Percentiles rank a stretch among this genome's conserved stretches.
phyloP scores from a whole-genome alignment of 1,140 invertebrate species.

The Epicauta chinensis region DNA sequence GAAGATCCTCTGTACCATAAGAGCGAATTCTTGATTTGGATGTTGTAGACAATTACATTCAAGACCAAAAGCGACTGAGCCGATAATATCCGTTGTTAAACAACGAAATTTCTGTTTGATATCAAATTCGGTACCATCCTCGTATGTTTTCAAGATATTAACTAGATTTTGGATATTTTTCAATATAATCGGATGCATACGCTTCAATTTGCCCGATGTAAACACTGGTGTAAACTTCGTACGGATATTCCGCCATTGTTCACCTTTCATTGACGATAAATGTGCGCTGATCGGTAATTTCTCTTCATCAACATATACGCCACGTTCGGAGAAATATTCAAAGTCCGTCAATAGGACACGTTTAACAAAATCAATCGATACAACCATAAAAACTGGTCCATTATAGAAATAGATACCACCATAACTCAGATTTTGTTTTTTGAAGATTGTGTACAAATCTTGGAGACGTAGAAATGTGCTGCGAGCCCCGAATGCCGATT shows the following conservation, averaged over 20 bases:
- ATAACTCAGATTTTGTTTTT: conserved; percentile 19
- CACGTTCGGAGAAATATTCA: conserved; percentile 44
- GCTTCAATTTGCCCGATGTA: conserved; percentile 46
- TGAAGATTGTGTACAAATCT: conserved; percentile 33
- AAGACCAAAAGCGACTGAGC: conserved; percentile 44
- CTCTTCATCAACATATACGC: conserved; percentile 40
- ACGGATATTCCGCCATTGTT: conserved; percentile 45
- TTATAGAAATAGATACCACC: conserved; percentile 19
- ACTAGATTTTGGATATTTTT: conserved; percentile 3
- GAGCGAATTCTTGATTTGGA: conserved; percentile 39
- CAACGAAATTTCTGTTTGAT: conserved; percentile 10
- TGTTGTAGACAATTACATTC: conserved; percentile 43
- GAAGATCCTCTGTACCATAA: conserved; percentile 6
- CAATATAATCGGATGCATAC: conserved; percentile 38
- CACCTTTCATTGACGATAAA: conserved; percentile 43
- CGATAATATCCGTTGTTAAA: conserved; percentile 16
- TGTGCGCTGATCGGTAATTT: conserved; percentile 44
- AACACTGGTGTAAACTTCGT: conserved; percentile 46
- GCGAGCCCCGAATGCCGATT: background rate
- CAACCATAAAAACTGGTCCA: conserved; percentile 24
- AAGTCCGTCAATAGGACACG: conserved; percentile 47
- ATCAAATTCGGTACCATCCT: background rate
- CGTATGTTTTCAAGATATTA: background rate
- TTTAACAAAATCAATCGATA: conserved; percentile 47
- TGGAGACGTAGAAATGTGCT: conserved; percentile 9